Percentiles rank a stretch among this genome's conserved stretches.
phyloP scores from a whole-genome alignment of 1,140 invertebrate genomes.

The Zaprionus davidi region DNA sequence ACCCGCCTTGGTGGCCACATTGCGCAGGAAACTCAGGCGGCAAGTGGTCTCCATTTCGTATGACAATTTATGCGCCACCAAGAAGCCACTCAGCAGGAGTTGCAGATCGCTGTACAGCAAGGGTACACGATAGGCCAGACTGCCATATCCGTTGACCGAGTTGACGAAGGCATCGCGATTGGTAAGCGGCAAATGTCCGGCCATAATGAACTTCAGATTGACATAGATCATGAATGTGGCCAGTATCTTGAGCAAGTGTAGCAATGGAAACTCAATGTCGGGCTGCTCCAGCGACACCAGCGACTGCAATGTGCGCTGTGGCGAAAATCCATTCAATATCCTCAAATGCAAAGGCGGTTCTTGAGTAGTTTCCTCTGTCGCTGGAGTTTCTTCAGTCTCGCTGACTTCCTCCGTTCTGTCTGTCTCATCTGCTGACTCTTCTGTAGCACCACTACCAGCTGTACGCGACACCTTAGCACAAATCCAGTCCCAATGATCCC shows the following conservation, averaged over 20 bases:
- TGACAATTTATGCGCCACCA: slow-evolving; percentile 87
- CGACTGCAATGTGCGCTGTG: slow-evolving; percentile 80
- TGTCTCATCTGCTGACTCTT: slow-evolving; percentile 3
- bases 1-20: slow-evolving; percentile 86
- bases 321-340: slow-evolving; percentile 85
- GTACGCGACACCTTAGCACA: slow-evolving; percentile 11
- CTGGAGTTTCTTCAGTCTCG: background rate
- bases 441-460: background rate
- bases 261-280: slow-evolving; percentile 70
- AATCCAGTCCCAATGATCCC: slow-evolving; percentile 51
- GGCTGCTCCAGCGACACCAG: slow-evolving; percentile 39
- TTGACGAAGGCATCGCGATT: slow-evolving; percentile 87
- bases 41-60: slow-evolving; percentile 85
- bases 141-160: slow-evolving; percentile 86
- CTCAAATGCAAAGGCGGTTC: slow-evolving; percentile 40
- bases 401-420: slow-evolving; percentile 11
- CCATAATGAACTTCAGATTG: slow-evolving; percentile 87
- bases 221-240: slow-evolving; percentile 86
- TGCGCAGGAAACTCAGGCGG: slow-evolving; percentile 86
- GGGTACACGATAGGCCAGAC: slow-evolving; percentile 86
- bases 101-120: slow-evolving; percentile 88
- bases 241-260: slow-evolving; percentile 87
- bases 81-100: slow-evolving; percentile 87
- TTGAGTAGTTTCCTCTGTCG: background rate
- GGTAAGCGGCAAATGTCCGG: slow-evolving; percentile 86